A percentile compares a stretch with the other conserved stretches of the same genome.
These are phyloP conservation scores for Gymnocypris eckloni DNA, from an alignment of 2,797 vertebrate species.

Conservation along the genomic window DNA sequence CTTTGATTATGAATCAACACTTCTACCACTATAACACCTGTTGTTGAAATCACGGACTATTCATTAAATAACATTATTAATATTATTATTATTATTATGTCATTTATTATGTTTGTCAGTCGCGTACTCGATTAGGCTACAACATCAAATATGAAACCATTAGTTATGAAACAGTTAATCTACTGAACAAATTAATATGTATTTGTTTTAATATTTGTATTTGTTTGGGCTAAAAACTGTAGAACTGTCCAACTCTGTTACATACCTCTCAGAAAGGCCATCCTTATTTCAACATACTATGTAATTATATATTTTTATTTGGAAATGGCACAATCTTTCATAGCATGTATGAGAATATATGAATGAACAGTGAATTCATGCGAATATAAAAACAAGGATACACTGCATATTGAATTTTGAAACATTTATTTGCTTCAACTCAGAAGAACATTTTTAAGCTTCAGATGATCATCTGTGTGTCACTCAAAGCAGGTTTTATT, in stretches of 20 bases:
- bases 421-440: slow-evolving; percentile 39
- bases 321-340: background rate
- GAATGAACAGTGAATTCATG: background rate
- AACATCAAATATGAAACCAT: background rate
- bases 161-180: too few species aligned
- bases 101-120: background rate
- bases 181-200: background rate
- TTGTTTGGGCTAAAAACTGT: background rate
- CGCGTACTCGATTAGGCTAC: background rate
- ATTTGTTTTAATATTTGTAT: background rate
- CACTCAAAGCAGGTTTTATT: background rate
- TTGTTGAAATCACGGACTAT: background rate
- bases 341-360: background rate
- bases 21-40: too few species aligned
- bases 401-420: background rate
- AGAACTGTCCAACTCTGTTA: too few species aligned
- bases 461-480: background rate
- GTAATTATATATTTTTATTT: too few species aligned
- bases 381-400: background rate
- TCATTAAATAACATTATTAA: background rate
- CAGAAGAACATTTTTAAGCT: slow-evolving; percentile 22
- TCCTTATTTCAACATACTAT: too few species aligned
- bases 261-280: too few species aligned
- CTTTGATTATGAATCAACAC: too few species aligned
- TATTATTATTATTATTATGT: too few species aligned